phyloP scores from a whole-genome alignment of 2,797 vertebrate species.

The Aldrovandia affinis region DNA sequence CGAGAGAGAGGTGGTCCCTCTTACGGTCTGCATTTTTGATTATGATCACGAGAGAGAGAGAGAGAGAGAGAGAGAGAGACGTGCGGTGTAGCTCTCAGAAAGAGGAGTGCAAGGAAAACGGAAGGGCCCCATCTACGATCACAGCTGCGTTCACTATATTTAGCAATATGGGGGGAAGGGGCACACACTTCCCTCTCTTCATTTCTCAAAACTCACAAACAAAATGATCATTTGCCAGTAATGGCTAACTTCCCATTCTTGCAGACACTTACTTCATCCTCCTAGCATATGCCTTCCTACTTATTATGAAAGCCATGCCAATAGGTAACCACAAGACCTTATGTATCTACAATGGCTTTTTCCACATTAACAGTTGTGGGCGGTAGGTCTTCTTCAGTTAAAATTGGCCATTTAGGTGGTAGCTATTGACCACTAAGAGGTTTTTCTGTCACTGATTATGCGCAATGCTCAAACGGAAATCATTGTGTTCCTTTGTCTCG shows the following conservation, averaged over 20 bases:
- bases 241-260: not conserved
- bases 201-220: conserved; percentile 21
- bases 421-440: not conserved
- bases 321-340: not conserved
- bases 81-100: not conserved
- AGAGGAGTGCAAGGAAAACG: not conserved
- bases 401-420: not conserved
- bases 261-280: not conserved
- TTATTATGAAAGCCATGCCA: not conserved
- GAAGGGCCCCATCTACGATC: not conserved
- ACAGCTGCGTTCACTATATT: conserved; percentile 5
- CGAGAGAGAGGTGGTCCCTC: not conserved
- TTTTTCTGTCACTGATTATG: not conserved
- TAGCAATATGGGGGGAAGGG: not conserved
- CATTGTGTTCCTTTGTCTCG: too few species aligned
- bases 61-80: not conserved
- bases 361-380: not conserved
- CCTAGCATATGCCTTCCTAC: not conserved
- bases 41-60: not conserved
- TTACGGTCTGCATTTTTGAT: not conserved
- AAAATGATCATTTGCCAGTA: conserved; percentile 2
- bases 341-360: not conserved
- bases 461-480: too few species aligned
- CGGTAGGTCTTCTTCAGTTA: not conserved
- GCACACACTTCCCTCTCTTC: conserved; percentile 11